Evolutionary conservation across 2,797 vertebrate species (phyloP), one percentile per base, ranked within the genome.

Genomic region (Saguinus oedipus): DNA sequence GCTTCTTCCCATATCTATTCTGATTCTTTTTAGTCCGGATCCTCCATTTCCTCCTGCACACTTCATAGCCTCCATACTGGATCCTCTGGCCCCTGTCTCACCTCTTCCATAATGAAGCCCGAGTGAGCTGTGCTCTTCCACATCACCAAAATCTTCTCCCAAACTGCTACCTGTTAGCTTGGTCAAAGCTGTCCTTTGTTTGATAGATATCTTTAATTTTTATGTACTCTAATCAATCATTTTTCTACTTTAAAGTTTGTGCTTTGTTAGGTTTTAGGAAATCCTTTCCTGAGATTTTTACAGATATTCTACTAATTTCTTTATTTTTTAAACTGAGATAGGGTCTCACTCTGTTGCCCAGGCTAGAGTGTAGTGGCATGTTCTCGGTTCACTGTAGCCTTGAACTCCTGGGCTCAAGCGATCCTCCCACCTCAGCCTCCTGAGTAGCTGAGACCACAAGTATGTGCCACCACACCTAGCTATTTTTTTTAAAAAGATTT

Each of bases 201-300:
- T 33, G 61, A 68, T 1, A 48, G 48, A 11, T 64, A 39, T 2
- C 33, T 61, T 85, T 75, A 61, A 61, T 87, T 92, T 85, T 53
- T 48, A 88, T 19, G 1, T 20, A 68, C 30, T 74, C 11, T n/a
- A 76, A 50, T 55, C 59, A 42, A 30, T 50, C 4, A 22, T 61
- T 94, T 94, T 87, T 80, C 64, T 24, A 59, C 30, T 44, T n/a
- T 27, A 74, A 85, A 61, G 57, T 89, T 27, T 44, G 57, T 86
- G 59, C 46, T 53, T 36, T 93, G 81, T 94, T n/a, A 75, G 22
- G n/a, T 50, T 74, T 88, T 13, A 78, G 81, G 15, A n/a, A 92
- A 55, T 82, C 30, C 8, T 95, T 93, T 26, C 72, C 80, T 79
- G 46, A 89, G n/a, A 88, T 70, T 78, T 91, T 86, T 57, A 80